phyloP scores from a whole-genome alignment of 2,888 invertebrate genomes.

The Clanis bilineata region DNA sequence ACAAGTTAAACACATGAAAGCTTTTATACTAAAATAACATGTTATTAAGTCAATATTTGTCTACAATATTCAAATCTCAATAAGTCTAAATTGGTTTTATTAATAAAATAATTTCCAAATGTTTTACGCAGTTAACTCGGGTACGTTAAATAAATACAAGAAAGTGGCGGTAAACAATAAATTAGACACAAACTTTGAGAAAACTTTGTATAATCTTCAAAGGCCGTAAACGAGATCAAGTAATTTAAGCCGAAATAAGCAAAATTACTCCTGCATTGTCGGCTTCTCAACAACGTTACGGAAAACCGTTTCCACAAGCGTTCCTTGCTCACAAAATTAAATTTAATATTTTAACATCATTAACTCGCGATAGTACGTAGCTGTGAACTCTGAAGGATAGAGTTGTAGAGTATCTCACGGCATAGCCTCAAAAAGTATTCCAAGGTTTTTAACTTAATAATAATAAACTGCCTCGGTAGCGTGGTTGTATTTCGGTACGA shows the following conservation, averaged over 20 bases:
- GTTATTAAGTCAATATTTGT: background rate
- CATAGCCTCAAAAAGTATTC: background rate
- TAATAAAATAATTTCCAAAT: slow-evolving; percentile 49
- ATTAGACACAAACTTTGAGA: slow-evolving; percentile 74
- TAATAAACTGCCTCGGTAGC: too few relatives aligned
- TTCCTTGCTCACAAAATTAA: slow-evolving; percentile 47
- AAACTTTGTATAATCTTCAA: slow-evolving; percentile 77
- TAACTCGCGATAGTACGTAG: slow-evolving; percentile 34
- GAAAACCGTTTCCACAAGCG: slow-evolving; percentile 56
- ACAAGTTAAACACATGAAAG: too few relatives aligned
- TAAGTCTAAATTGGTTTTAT: slow-evolving; percentile 20
- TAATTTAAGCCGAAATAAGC: slow-evolving; percentile 77
- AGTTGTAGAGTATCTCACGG: background rate
- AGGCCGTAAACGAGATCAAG: slow-evolving; percentile 77
- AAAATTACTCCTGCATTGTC: slow-evolving; percentile 72
- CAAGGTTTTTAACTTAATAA: too few relatives aligned
- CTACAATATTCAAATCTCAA: background rate
- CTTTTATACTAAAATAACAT: too few relatives aligned
- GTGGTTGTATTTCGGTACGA: too few relatives aligned
- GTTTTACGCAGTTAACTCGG: slow-evolving; percentile 55
- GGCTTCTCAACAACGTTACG: slow-evolving; percentile 60
- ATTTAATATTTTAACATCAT: slow-evolving; percentile 53
- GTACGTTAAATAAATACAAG: slow-evolving; percentile 61
- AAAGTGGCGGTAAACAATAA: slow-evolving; percentile 75
- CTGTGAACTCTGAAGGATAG: background rate